Evolutionary conservation across 2,888 invertebrate species (phyloP).

Genomic region (Andrena camellia): DNA sequence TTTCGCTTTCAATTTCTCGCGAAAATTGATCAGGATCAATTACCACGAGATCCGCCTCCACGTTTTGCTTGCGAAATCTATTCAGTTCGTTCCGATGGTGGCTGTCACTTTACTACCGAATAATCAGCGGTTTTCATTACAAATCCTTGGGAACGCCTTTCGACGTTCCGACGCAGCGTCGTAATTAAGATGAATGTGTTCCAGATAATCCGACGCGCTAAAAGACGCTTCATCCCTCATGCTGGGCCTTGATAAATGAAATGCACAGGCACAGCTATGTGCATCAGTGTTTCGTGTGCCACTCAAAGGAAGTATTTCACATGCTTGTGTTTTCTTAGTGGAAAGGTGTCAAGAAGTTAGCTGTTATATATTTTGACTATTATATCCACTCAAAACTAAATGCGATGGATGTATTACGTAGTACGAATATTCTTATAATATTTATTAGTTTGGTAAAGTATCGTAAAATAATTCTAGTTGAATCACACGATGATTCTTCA

Average conservation of each 20-base stretch:
- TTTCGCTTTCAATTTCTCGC: conserved; percentile 26
- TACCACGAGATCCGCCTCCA: conserved; percentile 13
- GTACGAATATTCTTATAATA: too few species aligned
- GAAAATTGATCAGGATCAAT: conserved; percentile 32
- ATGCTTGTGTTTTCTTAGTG: background rate
- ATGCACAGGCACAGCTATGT: conserved; percentile 3
- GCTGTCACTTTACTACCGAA: background rate
- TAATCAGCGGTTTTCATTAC: conserved; percentile 35
- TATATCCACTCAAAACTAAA: too few species aligned
- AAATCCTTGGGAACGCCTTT: conserved; percentile 27
- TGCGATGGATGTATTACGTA: too few species aligned
- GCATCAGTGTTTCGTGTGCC: conserved; percentile 1
- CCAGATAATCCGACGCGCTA: conserved; percentile 17
- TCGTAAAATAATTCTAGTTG: too few species aligned
- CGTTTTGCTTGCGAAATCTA: conserved; percentile 20
- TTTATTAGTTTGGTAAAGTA: too few species aligned
- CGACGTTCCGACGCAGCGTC: conserved; percentile 16
- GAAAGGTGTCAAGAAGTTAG: too few species aligned
- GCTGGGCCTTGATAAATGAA: conserved; percentile 24
- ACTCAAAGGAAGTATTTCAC: conserved; percentile 3
- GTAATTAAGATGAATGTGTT: conserved; percentile 53
- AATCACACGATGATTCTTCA: too few species aligned
- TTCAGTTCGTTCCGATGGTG: background rate
- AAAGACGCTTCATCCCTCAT: conserved; percentile 35
- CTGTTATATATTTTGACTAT: too few species aligned